Base-by-base conservation (phyloP, 2,113 vertebrate species). In the Leptodactylus fuscus region DNA sequence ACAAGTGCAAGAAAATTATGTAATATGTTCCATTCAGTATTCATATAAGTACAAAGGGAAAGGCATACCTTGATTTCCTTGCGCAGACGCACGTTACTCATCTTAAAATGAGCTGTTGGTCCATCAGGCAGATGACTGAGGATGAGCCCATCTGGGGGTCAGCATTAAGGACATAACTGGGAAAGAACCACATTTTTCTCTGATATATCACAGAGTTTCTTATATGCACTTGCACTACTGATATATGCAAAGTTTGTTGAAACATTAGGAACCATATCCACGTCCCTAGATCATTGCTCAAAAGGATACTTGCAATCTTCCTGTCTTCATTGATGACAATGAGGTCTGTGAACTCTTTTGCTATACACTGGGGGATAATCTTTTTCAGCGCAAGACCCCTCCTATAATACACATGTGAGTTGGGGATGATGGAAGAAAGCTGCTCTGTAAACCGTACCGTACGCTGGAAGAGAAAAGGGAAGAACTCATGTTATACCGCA, bases 21-120 rank as follows among this genome's bases (percentile, higher is more conserved):
- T 20, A 18, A 2, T 2, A 51, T 4, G 2, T 2, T 5, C 8
- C 29, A 67, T 2, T 20, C n/a, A n/a, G n/a, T n/a, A n/a, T n/a
- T n/a, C n/a, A n/a, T n/a, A n/a, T n/a, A n/a, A n/a, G n/a, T n/a
- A n/a, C n/a, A n/a, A n/a, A n/a, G n/a, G n/a, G n/a, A n/a, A n/a
- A n/a, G n/a, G n/a, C 62, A 93, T 89, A 94, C 98, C 96, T 97
- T 99, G 83, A 99, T 95, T 93, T 99, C 97, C 89, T 97, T 99
- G 24, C 96, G 96, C n/a, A 99, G 93, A 81, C 96, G 95, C 88
- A 97, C 96, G 29, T 93, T 98, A 89, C 96, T 98, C 93, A 99
- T 92, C 92, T 96, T 98, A 90, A 99, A 99, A 91, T 99, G 98
- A 89, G 97, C 97, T 1, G 98, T 99, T 24, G 98, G 98, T 12